These are phyloP conservation scores for Pristionchus pacificus DNA, from an alignment of 1,140 invertebrate genomes.

Conservation along the genomic window DNA sequence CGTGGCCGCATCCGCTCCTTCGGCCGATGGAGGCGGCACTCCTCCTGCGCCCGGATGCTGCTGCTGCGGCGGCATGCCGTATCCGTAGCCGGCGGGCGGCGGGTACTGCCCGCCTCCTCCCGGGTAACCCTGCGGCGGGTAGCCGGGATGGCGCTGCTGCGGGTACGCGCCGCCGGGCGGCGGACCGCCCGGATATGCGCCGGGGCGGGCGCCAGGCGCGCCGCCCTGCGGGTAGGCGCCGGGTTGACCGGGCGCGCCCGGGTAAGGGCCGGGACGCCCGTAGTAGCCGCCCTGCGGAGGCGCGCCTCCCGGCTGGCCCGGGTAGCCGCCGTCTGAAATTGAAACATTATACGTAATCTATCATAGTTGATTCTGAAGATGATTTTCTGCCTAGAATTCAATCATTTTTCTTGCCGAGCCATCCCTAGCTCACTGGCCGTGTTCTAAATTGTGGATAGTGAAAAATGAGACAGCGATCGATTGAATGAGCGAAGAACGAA, in stretches of 20 bases:
- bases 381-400: too few species aligned
- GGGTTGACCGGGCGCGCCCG: conserved; percentile 3
- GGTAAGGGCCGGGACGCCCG: not conserved
- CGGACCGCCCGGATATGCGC: not conserved
- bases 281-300: not conserved
- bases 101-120: too few species aligned
- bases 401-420: too few species aligned
- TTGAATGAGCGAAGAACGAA: too few species aligned
- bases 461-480: too few species aligned
- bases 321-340: not conserved
- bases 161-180: conserved; percentile 1
- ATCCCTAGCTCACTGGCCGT: too few species aligned
- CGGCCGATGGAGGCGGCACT: not conserved
- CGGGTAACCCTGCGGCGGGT: conserved; percentile 20
- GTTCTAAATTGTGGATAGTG: too few species aligned
- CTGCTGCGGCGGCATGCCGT: not conserved
- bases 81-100: not conserved
- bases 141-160: conserved; percentile 20
- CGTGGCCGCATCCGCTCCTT: conserved; percentile 13
- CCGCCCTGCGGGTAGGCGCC: conserved; percentile 8
- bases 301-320: not conserved
- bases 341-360: too few species aligned
- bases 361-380: too few species aligned
- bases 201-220: conserved; percentile 8
- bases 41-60: not conserved